Evolutionary conservation across 2,797 vertebrate genomes (phyloP).

Genomic region (Oreochromis mossambicus): DNA sequence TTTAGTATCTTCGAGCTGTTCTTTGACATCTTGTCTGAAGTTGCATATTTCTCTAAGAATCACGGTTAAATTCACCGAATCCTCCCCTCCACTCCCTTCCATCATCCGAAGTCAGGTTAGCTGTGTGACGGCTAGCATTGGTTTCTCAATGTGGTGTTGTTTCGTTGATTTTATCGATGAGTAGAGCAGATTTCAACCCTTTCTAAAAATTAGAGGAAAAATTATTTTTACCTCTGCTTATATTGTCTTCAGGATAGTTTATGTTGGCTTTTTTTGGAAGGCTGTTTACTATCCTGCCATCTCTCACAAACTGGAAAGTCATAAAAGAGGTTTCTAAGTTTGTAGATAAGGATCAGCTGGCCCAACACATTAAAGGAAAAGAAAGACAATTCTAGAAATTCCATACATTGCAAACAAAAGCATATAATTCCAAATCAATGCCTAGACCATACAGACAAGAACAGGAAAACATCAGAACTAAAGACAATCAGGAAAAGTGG

Average conservation of each 20-base stretch:
- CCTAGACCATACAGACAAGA: too few species aligned
- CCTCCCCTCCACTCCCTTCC: neutral
- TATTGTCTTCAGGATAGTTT: neutral
- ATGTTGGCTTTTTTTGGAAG: rapidly evolving
- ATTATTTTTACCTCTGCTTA: neutral
- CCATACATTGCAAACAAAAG: neutral
- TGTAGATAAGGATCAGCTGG: neutral
- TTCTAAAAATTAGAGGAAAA: neutral
- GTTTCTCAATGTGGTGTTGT: neutral
- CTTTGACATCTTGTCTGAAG: neutral
- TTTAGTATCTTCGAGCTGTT: neutral
- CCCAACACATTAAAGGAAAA: neutral
- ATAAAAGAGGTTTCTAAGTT: neutral
- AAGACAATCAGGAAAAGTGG: too few species aligned
- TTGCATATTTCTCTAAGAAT: neutral
- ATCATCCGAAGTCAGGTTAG: neutral
- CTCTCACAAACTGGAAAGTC: neutral
- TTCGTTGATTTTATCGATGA: rapidly evolving
- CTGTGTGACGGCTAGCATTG: neutral
- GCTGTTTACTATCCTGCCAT: neutral
- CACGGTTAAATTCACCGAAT: rapidly evolving
- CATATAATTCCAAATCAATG: too few species aligned
- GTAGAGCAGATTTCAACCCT: rapidly evolving
- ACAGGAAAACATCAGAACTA: too few species aligned
- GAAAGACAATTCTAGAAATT: neutral